Evolutionary conservation across 2,888 invertebrate species (phyloP).

Genomic region (Drymonia ruficornis): DNA sequence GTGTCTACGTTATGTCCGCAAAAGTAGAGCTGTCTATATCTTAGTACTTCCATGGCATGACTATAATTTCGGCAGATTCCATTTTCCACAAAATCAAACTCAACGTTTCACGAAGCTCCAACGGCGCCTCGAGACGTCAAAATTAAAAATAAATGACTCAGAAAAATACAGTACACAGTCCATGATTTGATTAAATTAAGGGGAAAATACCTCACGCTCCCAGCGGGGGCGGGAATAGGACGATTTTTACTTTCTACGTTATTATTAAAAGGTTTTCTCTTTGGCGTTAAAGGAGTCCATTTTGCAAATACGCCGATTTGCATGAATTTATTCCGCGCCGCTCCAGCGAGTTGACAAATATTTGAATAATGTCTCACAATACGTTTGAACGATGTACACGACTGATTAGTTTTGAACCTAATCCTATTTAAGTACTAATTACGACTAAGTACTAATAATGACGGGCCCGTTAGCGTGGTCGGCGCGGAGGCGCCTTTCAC

Average conservation of each 20-base stretch:
- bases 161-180: slow-evolving; percentile 68
- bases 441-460: too few species aligned
- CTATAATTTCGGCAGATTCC: too few species aligned
- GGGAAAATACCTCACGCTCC: slow-evolving; percentile 70
- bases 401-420: not conserved
- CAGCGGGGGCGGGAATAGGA: slow-evolving; percentile 39
- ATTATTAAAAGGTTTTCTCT: slow-evolving; percentile 73
- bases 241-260: slow-evolving; percentile 43
- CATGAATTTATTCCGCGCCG: slow-evolving; percentile 64
- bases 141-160: slow-evolving; percentile 80
- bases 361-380: slow-evolving; percentile 54
- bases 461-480: too few species aligned
- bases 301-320: slow-evolving; percentile 74
- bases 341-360: slow-evolving; percentile 50
- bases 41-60: too few species aligned
- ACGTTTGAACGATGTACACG: slow-evolving; percentile 10
- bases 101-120: slow-evolving; percentile 2
- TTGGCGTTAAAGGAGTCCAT: slow-evolving; percentile 60
- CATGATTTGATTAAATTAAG: slow-evolving; percentile 78
- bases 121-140: slow-evolving; percentile 38
- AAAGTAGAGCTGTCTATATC: too few species aligned
- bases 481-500: too few species aligned
- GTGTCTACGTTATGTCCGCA: too few species aligned
- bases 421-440: not conserved
- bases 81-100: slow-evolving; percentile 22